These are phyloP conservation scores for Callipepla californica DNA, from an alignment of 2,113 vertebrate genomes.

Conservation along the genomic window DNA sequence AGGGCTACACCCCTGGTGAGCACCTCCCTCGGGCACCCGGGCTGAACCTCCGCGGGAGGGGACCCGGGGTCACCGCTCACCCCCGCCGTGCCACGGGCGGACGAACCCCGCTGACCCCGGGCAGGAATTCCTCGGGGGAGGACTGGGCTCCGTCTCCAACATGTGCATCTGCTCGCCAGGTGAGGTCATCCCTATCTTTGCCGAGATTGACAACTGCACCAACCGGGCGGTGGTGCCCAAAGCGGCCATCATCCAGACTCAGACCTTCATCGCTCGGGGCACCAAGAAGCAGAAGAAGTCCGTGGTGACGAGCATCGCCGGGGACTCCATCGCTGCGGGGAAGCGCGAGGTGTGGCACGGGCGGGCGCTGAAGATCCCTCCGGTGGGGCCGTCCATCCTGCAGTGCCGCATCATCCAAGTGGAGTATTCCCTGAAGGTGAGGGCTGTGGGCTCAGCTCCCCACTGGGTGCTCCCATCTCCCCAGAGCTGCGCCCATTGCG, in stretches of 20 bases:
- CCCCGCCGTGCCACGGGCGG: fast-evolving
- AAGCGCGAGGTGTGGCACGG: constrained; percentile 91
- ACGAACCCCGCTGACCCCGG: fast-evolving
- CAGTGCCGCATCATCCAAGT: constrained; percentile 94
- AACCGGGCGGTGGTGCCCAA: constrained; percentile 87
- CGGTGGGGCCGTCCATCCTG: constrained; percentile 92
- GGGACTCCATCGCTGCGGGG: constrained; percentile 83
- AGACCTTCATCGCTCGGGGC: constrained; percentile 93
- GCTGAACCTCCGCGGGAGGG: neutral
- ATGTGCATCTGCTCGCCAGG: constrained; percentile 66
- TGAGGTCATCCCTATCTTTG: constrained; percentile 94
- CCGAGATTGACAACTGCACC: constrained; percentile 93
- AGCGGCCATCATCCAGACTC: constrained; percentile 92
- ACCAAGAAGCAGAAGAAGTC: constrained; percentile 91
- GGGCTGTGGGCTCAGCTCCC: fast-evolving
- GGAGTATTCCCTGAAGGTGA: constrained; percentile 93
- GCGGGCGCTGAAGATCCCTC: constrained; percentile 90
- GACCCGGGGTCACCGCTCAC: neutral
- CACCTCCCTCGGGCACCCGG: neutral
- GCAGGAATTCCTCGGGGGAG: neutral
- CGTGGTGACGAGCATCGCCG: constrained; percentile 87
- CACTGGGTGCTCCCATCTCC: neutral
- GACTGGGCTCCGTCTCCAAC: neutral
- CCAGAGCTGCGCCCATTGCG: neutral
- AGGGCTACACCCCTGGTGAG: constrained; percentile 95